Conservation (phyloP, 2,797 vertebrate species). For the Enteromius argenteus region DNA sequence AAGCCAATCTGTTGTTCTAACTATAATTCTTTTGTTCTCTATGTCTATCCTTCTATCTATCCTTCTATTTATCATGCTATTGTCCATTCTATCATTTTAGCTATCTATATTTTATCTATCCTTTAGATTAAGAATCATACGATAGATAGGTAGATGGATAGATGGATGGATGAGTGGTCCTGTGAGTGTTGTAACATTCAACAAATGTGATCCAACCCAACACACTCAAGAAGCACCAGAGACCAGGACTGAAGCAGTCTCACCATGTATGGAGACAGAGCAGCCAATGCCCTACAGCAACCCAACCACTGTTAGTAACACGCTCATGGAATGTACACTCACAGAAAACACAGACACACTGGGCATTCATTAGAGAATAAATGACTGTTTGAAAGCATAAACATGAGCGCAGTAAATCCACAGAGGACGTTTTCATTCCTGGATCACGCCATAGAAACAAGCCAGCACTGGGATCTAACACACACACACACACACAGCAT, state of each 20-base stretch:
- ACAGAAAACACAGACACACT: conserved; percentile 46
- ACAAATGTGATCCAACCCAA: not conserved
- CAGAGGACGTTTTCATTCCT: conserved; percentile 35
- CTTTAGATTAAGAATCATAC: too few species aligned
- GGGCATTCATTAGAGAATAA: conserved; percentile 48
- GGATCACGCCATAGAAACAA: conserved; percentile 32
- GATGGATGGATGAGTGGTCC: not conserved
- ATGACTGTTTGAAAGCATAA: conserved; percentile 43
- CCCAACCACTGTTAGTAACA: conserved; percentile 29
- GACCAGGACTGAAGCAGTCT: not conserved
- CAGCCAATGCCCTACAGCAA: conserved; percentile 11
- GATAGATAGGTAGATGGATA: not conserved
- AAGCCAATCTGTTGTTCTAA: too few species aligned
- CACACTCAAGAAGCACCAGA: not conserved
- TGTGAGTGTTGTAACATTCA: conserved; percentile 6
- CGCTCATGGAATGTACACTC: conserved; percentile 33
- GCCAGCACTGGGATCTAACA: conserved; percentile 7
- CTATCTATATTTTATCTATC: too few species aligned
- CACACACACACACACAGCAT: conserved; percentile 3
- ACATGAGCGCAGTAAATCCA: conserved; percentile 43
- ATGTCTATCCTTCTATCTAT: too few species aligned
- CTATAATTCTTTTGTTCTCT: too few species aligned
- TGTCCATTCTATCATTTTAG: too few species aligned
- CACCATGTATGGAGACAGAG: conserved; percentile 42
- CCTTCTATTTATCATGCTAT: too few species aligned